Percentiles rank a stretch among this genome's conserved stretches.
Conservation (phyloP, 2,797 vertebrate species). For the Netta rufina region DNA sequence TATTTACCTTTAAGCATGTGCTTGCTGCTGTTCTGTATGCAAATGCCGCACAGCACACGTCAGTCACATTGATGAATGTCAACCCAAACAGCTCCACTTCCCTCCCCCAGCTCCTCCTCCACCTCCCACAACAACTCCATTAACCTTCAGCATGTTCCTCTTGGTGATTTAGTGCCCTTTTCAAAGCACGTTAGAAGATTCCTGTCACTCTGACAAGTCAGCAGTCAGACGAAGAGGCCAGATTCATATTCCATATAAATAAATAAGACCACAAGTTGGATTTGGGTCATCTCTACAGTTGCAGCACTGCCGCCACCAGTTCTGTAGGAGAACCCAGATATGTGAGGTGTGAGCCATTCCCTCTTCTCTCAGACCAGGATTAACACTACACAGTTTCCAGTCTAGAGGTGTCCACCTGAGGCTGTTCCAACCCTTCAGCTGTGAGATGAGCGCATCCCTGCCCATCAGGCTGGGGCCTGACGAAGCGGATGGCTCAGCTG, state of each 20-base stretch:
- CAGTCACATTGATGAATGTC: constrained; percentile 19
- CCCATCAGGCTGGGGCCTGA: background rate
- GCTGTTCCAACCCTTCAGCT: background rate
- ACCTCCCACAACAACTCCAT: constrained; percentile 1
- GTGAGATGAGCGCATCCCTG: background rate
- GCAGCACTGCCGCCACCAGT: background rate
- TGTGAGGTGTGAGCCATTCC: rapidly evolving
- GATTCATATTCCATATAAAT: background rate
- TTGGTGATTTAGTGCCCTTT: background rate
- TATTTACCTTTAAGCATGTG: background rate
- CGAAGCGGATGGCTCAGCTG: background rate
- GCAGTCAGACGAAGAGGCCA: background rate
- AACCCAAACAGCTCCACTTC: background rate
- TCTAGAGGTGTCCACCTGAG: background rate
- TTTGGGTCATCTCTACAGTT: background rate
- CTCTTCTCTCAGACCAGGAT: background rate
- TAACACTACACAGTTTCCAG: background rate
- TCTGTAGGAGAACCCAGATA: background rate
- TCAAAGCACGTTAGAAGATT: background rate
- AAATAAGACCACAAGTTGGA: background rate
- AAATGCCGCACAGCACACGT: background rate
- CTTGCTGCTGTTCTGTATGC: background rate
- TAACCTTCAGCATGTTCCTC: constrained; percentile 13
- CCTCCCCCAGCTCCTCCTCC: constrained; percentile 1
- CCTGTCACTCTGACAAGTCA: background rate